These are phyloP conservation scores for Diploptera punctata DNA, from an alignment of 2,888 invertebrate genomes.

Conservation along the genomic window DNA sequence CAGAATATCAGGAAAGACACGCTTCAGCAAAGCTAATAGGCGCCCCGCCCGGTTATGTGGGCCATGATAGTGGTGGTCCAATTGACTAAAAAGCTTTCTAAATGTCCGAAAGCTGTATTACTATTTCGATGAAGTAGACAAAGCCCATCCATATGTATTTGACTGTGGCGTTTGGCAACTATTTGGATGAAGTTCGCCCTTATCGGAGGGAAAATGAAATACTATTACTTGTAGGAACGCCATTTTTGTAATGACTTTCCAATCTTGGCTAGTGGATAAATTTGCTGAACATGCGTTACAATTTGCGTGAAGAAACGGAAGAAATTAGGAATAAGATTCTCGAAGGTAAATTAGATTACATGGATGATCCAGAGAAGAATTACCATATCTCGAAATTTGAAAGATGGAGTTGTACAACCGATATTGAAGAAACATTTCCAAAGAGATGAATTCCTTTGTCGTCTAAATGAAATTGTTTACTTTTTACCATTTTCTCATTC, in stretches of 20 bases:
- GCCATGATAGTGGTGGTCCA: slow-evolving; percentile 91
- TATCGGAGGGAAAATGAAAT: slow-evolving; percentile 91
- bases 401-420: slow-evolving; percentile 84
- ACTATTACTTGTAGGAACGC: slow-evolving; percentile 91
- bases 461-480: slow-evolving; percentile 94
- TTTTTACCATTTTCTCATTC: slow-evolving; percentile 88
- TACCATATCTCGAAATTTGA: slow-evolving; percentile 78
- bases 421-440: slow-evolving; percentile 87
- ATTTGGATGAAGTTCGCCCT: slow-evolving; percentile 92
- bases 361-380: slow-evolving; percentile 61
- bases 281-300: slow-evolving; percentile 82
- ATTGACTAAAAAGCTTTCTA: slow-evolving; percentile 78
- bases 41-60: slow-evolving; percentile 88
- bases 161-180: slow-evolving; percentile 86
- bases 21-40: slow-evolving; percentile 91
- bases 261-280: slow-evolving; percentile 89
- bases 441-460: slow-evolving; percentile 88
- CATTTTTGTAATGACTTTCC: slow-evolving; percentile 93
- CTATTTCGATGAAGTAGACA: slow-evolving; percentile 94
- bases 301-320: slow-evolving; percentile 77
- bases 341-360: slow-evolving; percentile 49
- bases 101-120: slow-evolving; percentile 80
- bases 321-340: slow-evolving; percentile 50
- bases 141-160: slow-evolving; percentile 93
- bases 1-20: slow-evolving; percentile 91